These are phyloP conservation scores for Actinemys pallida DNA, from an alignment of 2,113 vertebrate species.

Conservation along the genomic window DNA sequence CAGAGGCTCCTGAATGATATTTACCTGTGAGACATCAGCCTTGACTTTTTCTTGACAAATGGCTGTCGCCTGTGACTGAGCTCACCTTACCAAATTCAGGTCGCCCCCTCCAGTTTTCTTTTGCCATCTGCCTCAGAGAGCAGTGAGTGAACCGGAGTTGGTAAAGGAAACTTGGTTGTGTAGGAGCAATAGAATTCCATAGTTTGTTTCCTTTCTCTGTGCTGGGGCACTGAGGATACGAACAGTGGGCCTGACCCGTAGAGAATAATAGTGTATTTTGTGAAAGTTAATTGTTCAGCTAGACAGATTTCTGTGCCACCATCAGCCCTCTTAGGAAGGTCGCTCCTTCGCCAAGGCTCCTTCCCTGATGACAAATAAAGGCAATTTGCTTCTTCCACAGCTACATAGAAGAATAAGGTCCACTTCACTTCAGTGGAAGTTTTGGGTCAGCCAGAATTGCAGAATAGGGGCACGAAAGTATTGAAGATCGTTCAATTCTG, in stretches of 20 bases:
- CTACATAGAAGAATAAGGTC: neutral
- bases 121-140: neutral
- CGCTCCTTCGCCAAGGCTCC: neutral
- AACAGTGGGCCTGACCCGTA: neutral
- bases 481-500: neutral
- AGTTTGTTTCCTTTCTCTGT: neutral
- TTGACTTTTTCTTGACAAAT: neutral
- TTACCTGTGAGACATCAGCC: neutral
- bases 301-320: neutral
- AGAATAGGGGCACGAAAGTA: neutral
- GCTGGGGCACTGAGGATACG: neutral
- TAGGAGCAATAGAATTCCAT: neutral
- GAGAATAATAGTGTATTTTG: neutral
- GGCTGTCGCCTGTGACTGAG: neutral
- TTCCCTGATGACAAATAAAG: neutral
- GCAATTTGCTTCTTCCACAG: neutral
- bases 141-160: neutral
- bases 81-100: neutral
- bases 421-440: neutral
- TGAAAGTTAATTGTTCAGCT: neutral
- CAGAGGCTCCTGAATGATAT: neutral
- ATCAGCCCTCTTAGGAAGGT: neutral
- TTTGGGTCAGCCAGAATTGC: neutral
- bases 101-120: neutral
- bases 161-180: neutral